Evolutionary conservation across 2,888 invertebrate genomes (phyloP), one percentile per base, ranked within the genome.

Genomic region (Caradrina kadenii): DNA sequence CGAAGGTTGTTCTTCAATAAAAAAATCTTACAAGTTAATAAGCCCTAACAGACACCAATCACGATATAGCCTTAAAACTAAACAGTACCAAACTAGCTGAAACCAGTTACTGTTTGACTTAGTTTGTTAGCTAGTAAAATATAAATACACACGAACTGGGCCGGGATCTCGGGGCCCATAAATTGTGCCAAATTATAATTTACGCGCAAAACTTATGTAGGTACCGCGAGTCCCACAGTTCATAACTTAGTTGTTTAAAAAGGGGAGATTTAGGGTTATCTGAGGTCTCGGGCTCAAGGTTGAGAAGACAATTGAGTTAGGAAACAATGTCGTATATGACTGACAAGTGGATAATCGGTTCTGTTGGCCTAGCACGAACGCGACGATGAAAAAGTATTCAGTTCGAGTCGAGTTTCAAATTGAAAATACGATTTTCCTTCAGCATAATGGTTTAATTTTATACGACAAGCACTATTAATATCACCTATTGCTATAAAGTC

Each of bases 181-280:
- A 76, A 82, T 80, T 82, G 54, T 49, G 49, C 56, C 58, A 82
- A 82, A 82, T 80, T 82, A 80, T 80, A 80, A 80, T 80, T 71
- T 80, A 80, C 80, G 77, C 71, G 39, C 67, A 26, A 54, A 80
- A 80, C 76, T 82, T 82, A 26, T 60, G 50, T 63, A 52, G 66
- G 70, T 63, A 73, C 55, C 35, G 58, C 48, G 56, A 22, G 60
- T 50, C 52, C 22, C 22, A 13, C 45, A 55, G 65, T 82, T 76
- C 63, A 71, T 71, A 75, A 82, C 61, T 60, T 45, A 42, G 73
- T 59, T 63, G 50, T 66, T 78, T 69, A 62, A 81, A 78, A 75
- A 56, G 21, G 11, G 31, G 50, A 42, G 49, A 53, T 61, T 39
- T 60, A 21, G 21, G 49, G 45, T 63, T 45, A 63, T 53, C 76